Evolutionary conservation across 2,888 invertebrate species (phyloP), one percentile per base, ranked within the genome.

Genomic region (Taenaris catops): DNA sequence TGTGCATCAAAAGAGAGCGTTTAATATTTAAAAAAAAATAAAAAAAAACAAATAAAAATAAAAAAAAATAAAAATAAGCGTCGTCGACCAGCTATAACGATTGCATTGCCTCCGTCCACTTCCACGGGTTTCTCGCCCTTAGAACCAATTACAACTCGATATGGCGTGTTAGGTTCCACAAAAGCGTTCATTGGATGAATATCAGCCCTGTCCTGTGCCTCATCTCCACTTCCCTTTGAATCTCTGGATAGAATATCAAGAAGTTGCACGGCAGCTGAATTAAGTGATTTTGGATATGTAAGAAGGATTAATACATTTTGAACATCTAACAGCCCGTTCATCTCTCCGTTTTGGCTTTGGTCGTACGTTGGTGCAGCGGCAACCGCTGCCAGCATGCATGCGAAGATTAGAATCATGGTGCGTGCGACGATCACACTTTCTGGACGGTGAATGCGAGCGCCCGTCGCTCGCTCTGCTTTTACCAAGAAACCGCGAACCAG

Each of bases 331-430:
- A 91, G 88, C 5, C 94, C 88, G 67, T 95, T 94, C 44, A 89
- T 63, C 1, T 91, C 89, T n/a, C 95, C 94, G 36, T 93, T 92
- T 65, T 95, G 94, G 0, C 93, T 88, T 59, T 94, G 93, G 64
- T 95, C 91, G 76, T 90, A 91, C 19, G 57, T 63, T 25, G 70
- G 59, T 35, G 59, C 51, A 35, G 69, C 64, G 46, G 72, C 63
- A 48, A 64, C 64, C 44, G 61, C 67, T 39, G 56, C 54, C 38
- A 80, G 35, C 20, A 72, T 43, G 43, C 61, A 67, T 41, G 57
- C 53, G 42, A 75, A 41, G 33, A 62, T 44, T 39, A 75, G 49
- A 42, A 72, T 25, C 56, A 83, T 83, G 55, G 49, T 63, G 66
- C 79, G 81, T 71, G 75, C 69, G 72, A 48, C 53, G 55, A 53